These are phyloP conservation scores for Ypsolopha scabrella DNA, from an alignment of 2,888 invertebrate species.

Conservation along the genomic window DNA sequence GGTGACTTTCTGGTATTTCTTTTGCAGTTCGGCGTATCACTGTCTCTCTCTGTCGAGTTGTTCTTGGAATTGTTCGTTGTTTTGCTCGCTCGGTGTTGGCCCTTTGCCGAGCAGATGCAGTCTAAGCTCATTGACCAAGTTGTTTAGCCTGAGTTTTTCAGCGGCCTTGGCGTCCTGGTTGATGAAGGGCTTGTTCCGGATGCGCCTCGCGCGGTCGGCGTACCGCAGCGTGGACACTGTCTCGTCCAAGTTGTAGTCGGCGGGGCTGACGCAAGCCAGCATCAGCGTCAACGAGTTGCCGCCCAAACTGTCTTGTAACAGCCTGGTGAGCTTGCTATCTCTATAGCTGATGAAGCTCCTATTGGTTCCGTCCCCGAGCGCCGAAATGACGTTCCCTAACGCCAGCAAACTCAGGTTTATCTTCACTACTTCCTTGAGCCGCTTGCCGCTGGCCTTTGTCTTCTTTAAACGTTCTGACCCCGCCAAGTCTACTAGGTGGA, in stretches of 20 bases:
- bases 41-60: too few species aligned
- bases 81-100: constrained; percentile 40
- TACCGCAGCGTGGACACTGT: constrained; percentile 90
- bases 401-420: constrained; percentile 93
- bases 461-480: constrained; percentile 92
- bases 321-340: constrained; percentile 93
- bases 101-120: constrained; percentile 71
- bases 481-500: too few species aligned
- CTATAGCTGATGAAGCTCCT: constrained; percentile 86
- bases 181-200: constrained; percentile 90
- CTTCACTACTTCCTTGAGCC: constrained; percentile 90
- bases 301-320: too few species aligned
- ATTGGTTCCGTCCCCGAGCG: too few species aligned
- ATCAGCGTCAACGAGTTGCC: too few species aligned
- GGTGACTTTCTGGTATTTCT: too few species aligned
- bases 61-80: constrained; percentile 50
- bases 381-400: constrained; percentile 95
- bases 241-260: constrained; percentile 89
- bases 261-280: too few species aligned
- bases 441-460: constrained; percentile 88
- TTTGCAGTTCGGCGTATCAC: too few species aligned
- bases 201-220: constrained; percentile 87
- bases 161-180: constrained; percentile 87
- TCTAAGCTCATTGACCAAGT: constrained; percentile 77
- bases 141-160: constrained; percentile 82